phyloP scores from a whole-genome alignment of 2,797 vertebrate species.

The Heterohyrax brucei region DNA sequence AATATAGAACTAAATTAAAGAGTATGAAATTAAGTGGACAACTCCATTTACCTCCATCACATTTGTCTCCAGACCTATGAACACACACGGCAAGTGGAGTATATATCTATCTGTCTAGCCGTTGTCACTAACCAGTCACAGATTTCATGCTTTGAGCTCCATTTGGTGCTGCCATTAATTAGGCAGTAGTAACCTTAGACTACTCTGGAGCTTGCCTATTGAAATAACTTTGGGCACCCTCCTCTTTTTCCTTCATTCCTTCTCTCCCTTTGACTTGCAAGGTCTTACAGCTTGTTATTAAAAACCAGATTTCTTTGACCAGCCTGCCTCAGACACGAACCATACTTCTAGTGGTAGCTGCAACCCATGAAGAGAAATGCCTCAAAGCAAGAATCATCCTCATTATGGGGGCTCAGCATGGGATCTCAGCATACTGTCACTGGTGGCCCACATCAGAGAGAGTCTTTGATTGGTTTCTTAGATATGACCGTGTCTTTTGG shows the following conservation, averaged over 20 bases:
- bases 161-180: constrained; percentile 87
- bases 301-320: constrained; percentile 78
- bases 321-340: neutral
- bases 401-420: neutral
- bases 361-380: neutral
- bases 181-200: constrained; percentile 86
- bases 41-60: constrained; percentile 78
- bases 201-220: constrained; percentile 75
- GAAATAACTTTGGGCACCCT: constrained; percentile 73
- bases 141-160: constrained; percentile 83
- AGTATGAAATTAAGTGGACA: constrained; percentile 71
- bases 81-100: constrained; percentile 74
- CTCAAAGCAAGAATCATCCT: neutral
- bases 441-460: neutral
- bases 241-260: constrained; percentile 34
- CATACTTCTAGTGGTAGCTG: neutral
- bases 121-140: constrained; percentile 86
- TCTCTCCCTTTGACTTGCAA: constrained; percentile 61
- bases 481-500: constrained; percentile 22
- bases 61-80: constrained; percentile 76
- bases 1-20: constrained; percentile 72
- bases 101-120: constrained; percentile 72
- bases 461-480: neutral
- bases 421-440: neutral
- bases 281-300: constrained; percentile 57